phyloP scores from a whole-genome alignment of 1,140 invertebrate genomes.

The Caenorhabditis briggsae region DNA sequence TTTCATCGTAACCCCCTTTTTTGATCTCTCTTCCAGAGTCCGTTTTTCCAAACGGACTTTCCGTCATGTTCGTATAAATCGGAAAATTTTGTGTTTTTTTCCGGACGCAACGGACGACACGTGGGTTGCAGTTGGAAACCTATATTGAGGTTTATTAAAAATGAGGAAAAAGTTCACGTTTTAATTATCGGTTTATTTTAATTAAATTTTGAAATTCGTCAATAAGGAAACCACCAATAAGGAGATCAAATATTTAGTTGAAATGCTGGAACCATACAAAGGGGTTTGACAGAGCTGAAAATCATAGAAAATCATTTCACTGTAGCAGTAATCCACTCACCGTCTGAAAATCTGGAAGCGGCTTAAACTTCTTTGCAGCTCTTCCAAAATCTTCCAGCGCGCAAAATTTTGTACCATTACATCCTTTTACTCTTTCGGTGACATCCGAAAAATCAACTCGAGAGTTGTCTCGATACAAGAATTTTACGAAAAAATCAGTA shows the following conservation, averaged over 20 bases:
- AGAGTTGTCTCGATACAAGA: constrained; percentile 16
- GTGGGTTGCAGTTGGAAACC: too few species aligned
- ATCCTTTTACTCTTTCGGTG: not conserved
- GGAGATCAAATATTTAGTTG: not conserved
- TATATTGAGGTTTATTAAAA: too few species aligned
- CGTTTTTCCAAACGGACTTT: too few species aligned
- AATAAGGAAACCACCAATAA: not conserved
- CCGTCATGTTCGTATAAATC: too few species aligned
- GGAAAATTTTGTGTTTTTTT: too few species aligned
- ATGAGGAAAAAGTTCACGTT: too few species aligned
- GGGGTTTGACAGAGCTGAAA: constrained; percentile 30
- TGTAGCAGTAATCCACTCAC: not conserved
- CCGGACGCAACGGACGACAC: too few species aligned
- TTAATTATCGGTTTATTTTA: too few species aligned
- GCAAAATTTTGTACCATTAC: not conserved
- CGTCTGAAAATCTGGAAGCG: constrained; percentile 8
- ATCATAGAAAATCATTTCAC: not conserved
- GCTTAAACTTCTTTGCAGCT: not conserved
- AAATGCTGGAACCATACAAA: not conserved
- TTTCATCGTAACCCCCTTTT: too few species aligned
- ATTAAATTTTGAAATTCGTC: not conserved
- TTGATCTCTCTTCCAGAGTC: too few species aligned
- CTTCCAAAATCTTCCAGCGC: not conserved
- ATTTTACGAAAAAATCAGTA: not conserved
- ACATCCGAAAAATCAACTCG: not conserved